These are phyloP conservation scores for Ianthella basta DNA, from an alignment of 37 sponge, comb jelly and placozoan genomes.

Conservation along the genomic window DNA sequence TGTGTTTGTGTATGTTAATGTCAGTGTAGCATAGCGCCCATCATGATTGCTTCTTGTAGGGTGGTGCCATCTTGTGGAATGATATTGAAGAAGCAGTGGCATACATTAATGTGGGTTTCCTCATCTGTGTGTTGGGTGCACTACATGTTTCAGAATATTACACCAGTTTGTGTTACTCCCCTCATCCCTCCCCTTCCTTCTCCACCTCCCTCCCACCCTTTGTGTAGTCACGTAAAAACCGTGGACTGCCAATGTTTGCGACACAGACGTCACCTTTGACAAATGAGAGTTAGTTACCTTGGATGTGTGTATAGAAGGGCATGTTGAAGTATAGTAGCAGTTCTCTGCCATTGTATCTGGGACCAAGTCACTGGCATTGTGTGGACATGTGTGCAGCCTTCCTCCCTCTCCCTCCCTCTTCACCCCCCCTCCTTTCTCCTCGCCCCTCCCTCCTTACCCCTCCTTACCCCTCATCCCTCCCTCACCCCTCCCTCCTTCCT, in stretches of 20 bases:
- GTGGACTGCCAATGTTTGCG: no score
- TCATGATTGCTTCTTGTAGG: constrained; percentile 15
- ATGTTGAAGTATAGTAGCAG: not conserved
- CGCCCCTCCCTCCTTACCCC: not conserved
- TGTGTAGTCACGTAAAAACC: not conserved
- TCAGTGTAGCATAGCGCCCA: not conserved
- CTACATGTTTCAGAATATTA: no score
- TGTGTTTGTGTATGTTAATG: constrained; percentile 21
- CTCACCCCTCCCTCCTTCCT: not conserved
- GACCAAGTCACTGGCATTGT: no score
- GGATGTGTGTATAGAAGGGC: not conserved
- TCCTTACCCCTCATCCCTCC: not conserved
- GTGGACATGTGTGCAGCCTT: not conserved
- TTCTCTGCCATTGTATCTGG: no score
- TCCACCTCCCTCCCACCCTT: not conserved
- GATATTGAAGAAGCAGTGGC: constrained; percentile 73
- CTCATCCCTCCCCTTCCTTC: not conserved
- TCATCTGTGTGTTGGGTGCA: not conserved
- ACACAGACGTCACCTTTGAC: no score
- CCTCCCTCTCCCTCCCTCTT: not conserved
- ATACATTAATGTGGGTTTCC: not conserved
- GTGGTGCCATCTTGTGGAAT: constrained; percentile 51
- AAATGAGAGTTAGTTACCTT: not conserved
- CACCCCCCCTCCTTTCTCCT: not conserved
- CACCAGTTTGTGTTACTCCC: not conserved